Conservation (phyloP, 2,113 vertebrate genomes). For the Sterrhoptilus dennistouni region DNA sequence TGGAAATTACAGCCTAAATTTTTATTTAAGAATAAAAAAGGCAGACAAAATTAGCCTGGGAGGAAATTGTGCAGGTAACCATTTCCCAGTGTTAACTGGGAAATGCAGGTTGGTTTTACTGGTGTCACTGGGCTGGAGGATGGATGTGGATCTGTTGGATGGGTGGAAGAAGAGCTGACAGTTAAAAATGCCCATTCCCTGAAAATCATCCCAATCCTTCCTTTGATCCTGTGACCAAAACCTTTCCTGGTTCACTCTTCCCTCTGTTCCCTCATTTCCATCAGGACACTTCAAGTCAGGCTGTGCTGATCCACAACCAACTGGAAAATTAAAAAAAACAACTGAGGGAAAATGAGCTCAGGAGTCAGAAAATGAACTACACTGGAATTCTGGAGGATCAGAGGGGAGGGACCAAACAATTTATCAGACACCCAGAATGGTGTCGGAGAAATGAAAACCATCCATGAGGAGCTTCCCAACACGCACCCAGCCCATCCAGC, state of each 20-base stretch:
- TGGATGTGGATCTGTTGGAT: not conserved
- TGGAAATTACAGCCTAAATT: not conserved
- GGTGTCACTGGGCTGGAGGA: not conserved
- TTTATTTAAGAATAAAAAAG: not conserved
- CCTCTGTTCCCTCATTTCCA: not conserved
- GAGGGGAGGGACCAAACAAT: not conserved
- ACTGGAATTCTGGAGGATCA: not conserved
- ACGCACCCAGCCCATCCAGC: not conserved
- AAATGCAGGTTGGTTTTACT: not conserved
- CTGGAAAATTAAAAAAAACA: not conserved
- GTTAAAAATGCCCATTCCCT: not conserved
- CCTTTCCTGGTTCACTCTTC: not conserved
- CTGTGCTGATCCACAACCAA: not conserved
- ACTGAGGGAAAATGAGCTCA: not conserved
- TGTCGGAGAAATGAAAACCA: not conserved
- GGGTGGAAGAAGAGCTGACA: not conserved
- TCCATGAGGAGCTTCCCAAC: not conserved
- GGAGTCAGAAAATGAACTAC: not conserved
- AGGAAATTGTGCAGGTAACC: not conserved
- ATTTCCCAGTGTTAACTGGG: not conserved
- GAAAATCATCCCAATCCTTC: not conserved
- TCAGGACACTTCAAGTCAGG: not conserved
- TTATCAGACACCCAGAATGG: not conserved
- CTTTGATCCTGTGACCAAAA: not conserved
- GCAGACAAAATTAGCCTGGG: not conserved